phyloP scores from a whole-genome alignment of 1,140 invertebrate species.

The Sycobia sp. region DNA sequence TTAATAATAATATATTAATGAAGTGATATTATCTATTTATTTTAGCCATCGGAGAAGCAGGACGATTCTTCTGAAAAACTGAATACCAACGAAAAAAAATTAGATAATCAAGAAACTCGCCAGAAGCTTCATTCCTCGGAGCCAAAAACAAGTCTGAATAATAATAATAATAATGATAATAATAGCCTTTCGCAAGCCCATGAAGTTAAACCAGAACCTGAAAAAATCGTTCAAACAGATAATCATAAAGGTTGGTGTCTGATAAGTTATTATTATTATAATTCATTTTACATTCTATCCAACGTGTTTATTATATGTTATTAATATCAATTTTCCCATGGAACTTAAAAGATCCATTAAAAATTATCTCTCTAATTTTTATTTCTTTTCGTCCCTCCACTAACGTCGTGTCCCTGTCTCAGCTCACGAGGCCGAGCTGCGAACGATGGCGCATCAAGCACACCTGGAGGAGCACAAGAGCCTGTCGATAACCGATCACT shows the following conservation, averaged over 20 bases:
- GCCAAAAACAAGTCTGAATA: background rate
- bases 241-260: conserved; percentile 17
- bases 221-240: background rate
- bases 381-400: no score
- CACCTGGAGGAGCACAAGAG: conserved; percentile 14
- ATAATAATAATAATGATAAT: background rate
- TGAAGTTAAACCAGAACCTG: background rate
- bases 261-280: no score
- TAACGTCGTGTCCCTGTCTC: no score
- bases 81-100: background rate
- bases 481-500: conserved; percentile 45
- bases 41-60: conserved; percentile 9
- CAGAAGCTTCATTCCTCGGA: background rate
- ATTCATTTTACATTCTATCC: no score
- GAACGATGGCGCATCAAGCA: background rate
- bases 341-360: no score
- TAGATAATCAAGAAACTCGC: background rate
- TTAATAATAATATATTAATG: no score
- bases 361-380: no score
- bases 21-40: no score
- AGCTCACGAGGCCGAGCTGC: conserved; percentile 23
- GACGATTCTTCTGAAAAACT: background rate
- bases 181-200: background rate
- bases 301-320: no score
- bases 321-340: no score